Conservation (phyloP, 2,113 vertebrate species). For the Callipepla squamata region DNA sequence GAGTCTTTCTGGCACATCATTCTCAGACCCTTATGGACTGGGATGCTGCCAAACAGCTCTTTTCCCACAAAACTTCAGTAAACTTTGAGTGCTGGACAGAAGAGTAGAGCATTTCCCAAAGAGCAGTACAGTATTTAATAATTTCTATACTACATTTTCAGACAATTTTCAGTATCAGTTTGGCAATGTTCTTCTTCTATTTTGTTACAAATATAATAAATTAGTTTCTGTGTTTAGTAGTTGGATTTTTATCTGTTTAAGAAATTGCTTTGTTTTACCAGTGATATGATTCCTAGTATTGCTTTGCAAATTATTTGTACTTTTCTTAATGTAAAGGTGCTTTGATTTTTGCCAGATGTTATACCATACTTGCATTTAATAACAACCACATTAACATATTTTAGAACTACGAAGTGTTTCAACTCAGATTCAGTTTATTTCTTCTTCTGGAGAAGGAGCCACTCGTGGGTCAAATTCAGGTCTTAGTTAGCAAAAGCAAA, state of each 20-base stretch:
- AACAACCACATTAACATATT: neutral
- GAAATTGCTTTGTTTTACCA: neutral
- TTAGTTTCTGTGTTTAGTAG: neutral
- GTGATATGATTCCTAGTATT: neutral
- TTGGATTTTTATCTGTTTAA: slow-evolving; percentile 12
- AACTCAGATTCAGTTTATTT: neutral
- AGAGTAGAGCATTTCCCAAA: slow-evolving; percentile 48
- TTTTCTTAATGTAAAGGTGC: neutral
- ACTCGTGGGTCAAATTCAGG: neutral
- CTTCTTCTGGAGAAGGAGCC: neutral
- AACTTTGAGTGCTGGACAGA: slow-evolving; percentile 51
- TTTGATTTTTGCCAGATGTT: slow-evolving; percentile 15
- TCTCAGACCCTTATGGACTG: slow-evolving; percentile 71
- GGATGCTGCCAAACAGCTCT: slow-evolving; percentile 65
- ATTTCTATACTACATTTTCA: too few relatives aligned
- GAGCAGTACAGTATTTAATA: neutral
- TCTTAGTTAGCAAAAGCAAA: neutral
- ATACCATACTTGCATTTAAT: neutral
- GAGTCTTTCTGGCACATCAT: slow-evolving; percentile 59
- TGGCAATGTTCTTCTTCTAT: neutral
- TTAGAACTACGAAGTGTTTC: neutral
- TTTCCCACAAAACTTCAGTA: slow-evolving; percentile 74
- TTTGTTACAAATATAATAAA: neutral
- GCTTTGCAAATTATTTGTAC: neutral
- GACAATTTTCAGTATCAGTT: slow-evolving; percentile 8